A percentile compares a stretch with the other conserved stretches of the same genome.
These are phyloP conservation scores for Pomacea canaliculata DNA, from an alignment of 2,888 invertebrate genomes.

Conservation along the genomic window DNA sequence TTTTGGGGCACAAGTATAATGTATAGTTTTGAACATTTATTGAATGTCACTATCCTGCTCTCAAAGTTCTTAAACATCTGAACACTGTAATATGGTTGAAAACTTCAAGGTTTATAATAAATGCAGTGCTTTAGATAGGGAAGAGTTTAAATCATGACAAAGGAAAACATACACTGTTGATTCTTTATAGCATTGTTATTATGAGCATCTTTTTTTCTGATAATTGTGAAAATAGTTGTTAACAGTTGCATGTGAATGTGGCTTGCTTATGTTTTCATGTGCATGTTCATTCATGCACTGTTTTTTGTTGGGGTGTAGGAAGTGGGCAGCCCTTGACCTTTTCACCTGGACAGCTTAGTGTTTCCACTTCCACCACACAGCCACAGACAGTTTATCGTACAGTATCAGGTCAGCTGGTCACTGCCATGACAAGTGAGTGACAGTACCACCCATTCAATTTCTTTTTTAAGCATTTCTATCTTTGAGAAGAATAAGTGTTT, in stretches of 20 bases:
- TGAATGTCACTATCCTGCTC: too few relatives aligned
- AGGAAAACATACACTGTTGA: neutral
- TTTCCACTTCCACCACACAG: neutral
- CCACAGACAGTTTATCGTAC: conserved; percentile 19
- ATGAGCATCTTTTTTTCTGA: neutral
- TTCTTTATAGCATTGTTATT: neutral
- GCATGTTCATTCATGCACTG: neutral
- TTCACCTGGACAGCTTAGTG: conserved; percentile 11
- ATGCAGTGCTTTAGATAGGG: too few relatives aligned
- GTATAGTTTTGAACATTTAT: too few relatives aligned
- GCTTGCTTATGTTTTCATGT: neutral
- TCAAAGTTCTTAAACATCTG: too few relatives aligned
- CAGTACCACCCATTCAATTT: neutral
- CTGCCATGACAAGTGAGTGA: conserved; percentile 12
- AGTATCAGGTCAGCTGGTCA: conserved; percentile 11
- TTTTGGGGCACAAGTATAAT: too few relatives aligned
- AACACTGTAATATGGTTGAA: too few relatives aligned
- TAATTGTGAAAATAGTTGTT: neutral
- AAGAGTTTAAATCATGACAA: too few relatives aligned
- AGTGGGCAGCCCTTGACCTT: conserved; percentile 15
- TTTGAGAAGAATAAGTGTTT: too few relatives aligned
- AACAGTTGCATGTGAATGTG: neutral
- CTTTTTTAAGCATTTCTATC: neutral
- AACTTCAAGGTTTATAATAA: too few relatives aligned
- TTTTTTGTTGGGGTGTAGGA: neutral